Base-by-base conservation (phyloP, 2,797 vertebrate species). In the Acrossocheilus wenchowensis region DNA sequence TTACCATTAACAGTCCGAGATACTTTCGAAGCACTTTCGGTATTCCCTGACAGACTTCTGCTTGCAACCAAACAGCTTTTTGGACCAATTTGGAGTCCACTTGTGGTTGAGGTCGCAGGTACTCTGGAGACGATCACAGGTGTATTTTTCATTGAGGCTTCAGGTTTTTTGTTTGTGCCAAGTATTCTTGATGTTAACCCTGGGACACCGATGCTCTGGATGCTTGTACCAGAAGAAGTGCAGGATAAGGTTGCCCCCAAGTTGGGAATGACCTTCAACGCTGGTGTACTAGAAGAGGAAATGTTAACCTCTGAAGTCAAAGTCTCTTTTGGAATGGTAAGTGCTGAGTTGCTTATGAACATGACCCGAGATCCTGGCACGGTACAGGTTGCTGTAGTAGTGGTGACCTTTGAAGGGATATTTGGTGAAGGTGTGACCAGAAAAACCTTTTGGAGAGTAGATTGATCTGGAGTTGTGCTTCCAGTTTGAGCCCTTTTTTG, bases 381-480 rank as follows among this genome's bases (percentile, higher is more conserved):
- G 6, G 95, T 91, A 89, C 94, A 91, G 21, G 91, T 87, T 83
- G 92, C 86, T 30, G 94, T 88, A 81, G 94, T 87, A 84, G 95
- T 86, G 84, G 88, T 93, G 81, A 94, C 89, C 86, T 94, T 94
- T 78, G 95, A 87, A 86, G 95, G 82, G 48, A 86, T 41, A 72
- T 86, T 92, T 72, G 94, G 90, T n/a, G 93, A 74, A 34, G 96
- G 93, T 74, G 96, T 90, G 41, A 98, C 93, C 60, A 98, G 92
- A 83, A 97, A 95, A 85, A 97, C 94, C 91, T 98, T 98, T 64
- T 96, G 95, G 54, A 96, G 89, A 78, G 95, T 90, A 88, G 95
- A 83, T 82, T 88, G 91, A 88, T 91, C 90, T 81, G 93, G 52
- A 26, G 90, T 54, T 75, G 91, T 92, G 86, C 95, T 93, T n/a